Evolutionary conservation across 2,888 invertebrate genomes (phyloP), one percentile per base, ranked within the genome.

Genomic region (Willowsia nigromaculata): DNA sequence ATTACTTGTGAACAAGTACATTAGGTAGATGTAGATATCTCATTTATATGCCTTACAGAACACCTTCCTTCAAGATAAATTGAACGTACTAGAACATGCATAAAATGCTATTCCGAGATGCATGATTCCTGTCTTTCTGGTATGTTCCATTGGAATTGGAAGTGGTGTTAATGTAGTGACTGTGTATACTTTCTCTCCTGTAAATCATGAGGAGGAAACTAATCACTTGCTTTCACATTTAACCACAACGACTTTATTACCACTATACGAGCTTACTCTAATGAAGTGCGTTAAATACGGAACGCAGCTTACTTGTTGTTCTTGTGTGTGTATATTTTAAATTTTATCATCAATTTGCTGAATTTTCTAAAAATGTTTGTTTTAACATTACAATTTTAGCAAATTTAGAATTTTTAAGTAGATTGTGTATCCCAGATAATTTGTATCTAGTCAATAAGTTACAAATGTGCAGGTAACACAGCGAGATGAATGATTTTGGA

Each of bases 161-260:
- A 68, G 33, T 30, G 0, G 47, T 5, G 11, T n/a, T n/a, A n/a
- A n/a, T n/a, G 50, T 59, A 30, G 43, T 62, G n/a, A n/a, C n/a
- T n/a, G n/a, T n/a, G n/a, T 37, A 37, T 71, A 47, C 30, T 37
- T 62, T 2, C 43, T 5, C 25, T 43, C 43, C 22, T 47, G n/a
- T n/a, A n/a, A 74, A 74, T 76, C 74, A 30, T 22, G n/a, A 33
- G 65, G 50, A 78, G 40, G 50, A 62, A 47, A 78, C 86, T 86
- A 86, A 86, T 86, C 86, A 86, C 86, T 85, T 78, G 65, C 47
- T 68, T 82, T 18, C 13, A 37, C 68, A 30, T 78, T 78, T 78
- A 50, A 11, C 43, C 11, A 18, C 43, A 43, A 27, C 15, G n/a
- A 65, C 65, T n/a, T n/a, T n/a, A n/a, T n/a, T n/a, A n/a, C n/a